Percentiles rank a stretch among this genome's conserved stretches.
Evolutionary conservation across 2,888 invertebrate species (phyloP).

Genomic region (Synanthedon andrenaeformis): DNA sequence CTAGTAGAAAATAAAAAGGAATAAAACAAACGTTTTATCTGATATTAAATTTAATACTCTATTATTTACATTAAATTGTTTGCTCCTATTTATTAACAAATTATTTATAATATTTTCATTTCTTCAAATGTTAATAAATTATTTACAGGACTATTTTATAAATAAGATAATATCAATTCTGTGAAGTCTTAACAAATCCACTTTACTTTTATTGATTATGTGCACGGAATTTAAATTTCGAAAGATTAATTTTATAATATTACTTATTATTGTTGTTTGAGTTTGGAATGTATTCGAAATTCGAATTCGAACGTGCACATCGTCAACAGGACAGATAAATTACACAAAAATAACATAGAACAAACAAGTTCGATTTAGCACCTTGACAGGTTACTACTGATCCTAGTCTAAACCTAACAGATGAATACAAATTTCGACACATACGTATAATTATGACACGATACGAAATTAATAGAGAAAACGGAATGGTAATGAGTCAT

Average conservation of each 20-base stretch:
- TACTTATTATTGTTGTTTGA: too few species aligned
- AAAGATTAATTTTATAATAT: neutral
- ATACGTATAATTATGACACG: slow-evolving; percentile 11
- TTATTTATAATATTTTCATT: slow-evolving; percentile 65
- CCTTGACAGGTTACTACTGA: slow-evolving; percentile 52
- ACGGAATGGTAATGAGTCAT: slow-evolving; percentile 22
- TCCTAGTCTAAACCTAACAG: slow-evolving; percentile 20
- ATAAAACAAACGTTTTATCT: slow-evolving; percentile 26
- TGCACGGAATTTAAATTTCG: slow-evolving; percentile 16
- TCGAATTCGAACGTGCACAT: slow-evolving; percentile 15
- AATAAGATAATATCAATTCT: slow-evolving; percentile 68
- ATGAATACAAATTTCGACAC: neutral
- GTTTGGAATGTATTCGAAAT: too few species aligned
- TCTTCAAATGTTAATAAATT: slow-evolving; percentile 67
- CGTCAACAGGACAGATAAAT: slow-evolving; percentile 28
- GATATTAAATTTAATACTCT: slow-evolving; percentile 70
- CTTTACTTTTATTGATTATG: slow-evolving; percentile 16
- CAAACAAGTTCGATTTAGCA: slow-evolving; percentile 49
- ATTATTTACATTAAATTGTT: slow-evolving; percentile 71
- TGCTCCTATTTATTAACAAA: slow-evolving; percentile 57
- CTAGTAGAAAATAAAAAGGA: neutral
- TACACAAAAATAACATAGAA: slow-evolving; percentile 1
- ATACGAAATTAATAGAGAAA: slow-evolving; percentile 40
- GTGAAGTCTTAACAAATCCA: slow-evolving; percentile 56
- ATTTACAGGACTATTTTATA: slow-evolving; percentile 68